Base-by-base conservation (phyloP, 2,888 invertebrate species). In the Drosophila flavopinicola region DNA sequence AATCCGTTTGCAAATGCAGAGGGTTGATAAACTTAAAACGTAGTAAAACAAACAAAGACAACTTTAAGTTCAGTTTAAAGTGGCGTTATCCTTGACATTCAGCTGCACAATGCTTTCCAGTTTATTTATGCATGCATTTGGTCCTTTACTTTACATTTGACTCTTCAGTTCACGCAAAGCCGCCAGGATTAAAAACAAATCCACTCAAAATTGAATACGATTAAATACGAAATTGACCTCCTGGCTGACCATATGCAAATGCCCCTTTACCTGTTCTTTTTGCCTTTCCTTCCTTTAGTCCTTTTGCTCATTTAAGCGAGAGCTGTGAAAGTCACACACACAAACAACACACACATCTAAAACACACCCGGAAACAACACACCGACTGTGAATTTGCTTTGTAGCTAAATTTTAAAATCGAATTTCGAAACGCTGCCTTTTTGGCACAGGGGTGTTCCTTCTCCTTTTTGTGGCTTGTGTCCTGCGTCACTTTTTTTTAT, bases 341-440 rank as follows among this genome's bases (percentile, higher is more conserved):
- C 44, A 41, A 9, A 9, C 20, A 10, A 15, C 30, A 39, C 44
- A 23, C 30, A 30, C 51, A 13, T 32, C 27, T 5, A 17, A 29
- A 29, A 9, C n/a, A n/a, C n/a, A 32, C 35, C 30, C 29, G 9
- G 10, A 20, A 20, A 20, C 44, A 30, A 11, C 30, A 20, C 45
- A 20, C 27, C 41, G 39, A 17, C 41, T 10, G 35, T 9, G 45
- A 42, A 17, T 29, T 10, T 70, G 58, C 71, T 47, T 67, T 63
- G 73, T 82, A 78, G 68, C 70, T 63, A 74, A 68, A 76, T 79
- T 88, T 88, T 88, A 87, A 88, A 88, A 88, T 88, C 88, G 84
- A 80, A 87, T 87, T 75, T 67, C 47, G 17, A 25, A 38, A 30
- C 24, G 54, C 17, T 27, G 17, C 20, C 42, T 10, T 1, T 13